These are phyloP conservation scores for Liopterus haemorrhoidalis DNA, from an alignment of 2,888 invertebrate genomes.

Conservation along the genomic window DNA sequence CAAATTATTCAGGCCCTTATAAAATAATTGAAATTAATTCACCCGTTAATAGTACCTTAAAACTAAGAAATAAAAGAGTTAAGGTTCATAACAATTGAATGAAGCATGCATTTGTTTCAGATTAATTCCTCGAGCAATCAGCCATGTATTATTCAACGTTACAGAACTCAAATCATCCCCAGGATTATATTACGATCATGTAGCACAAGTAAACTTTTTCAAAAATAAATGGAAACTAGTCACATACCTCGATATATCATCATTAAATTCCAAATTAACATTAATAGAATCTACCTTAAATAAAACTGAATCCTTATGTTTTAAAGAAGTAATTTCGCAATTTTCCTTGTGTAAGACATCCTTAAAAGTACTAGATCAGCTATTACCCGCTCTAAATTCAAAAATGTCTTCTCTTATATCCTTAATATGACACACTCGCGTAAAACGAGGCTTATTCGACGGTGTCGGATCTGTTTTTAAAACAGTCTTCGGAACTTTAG, in stretches of 20 bases:
- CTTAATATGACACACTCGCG: not conserved
- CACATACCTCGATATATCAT: slow-evolving; percentile 16
- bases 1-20: slow-evolving; percentile 19
- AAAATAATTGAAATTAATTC: slow-evolving; percentile 20
- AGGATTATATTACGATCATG: not conserved
- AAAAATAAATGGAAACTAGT: slow-evolving; percentile 21
- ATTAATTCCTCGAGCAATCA: not conserved
- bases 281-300: not conserved
- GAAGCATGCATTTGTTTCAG: slow-evolving; percentile 26
- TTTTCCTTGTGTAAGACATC: not conserved
- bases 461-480: slow-evolving; percentile 16
- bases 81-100: slow-evolving; percentile 26
- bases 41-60: slow-evolving; percentile 20
- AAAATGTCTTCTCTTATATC: not conserved
- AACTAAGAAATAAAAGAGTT: slow-evolving; percentile 21
- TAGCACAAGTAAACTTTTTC: slow-evolving; percentile 3
- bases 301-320: not conserved
- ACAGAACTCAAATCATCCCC: not conserved
- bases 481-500: slow-evolving; percentile 24
- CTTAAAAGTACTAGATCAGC: not conserved
- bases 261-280: not conserved
- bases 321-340: not conserved
- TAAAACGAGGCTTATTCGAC: slow-evolving; percentile 19
- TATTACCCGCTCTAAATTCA: not conserved
- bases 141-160: not conserved